Percentiles rank a stretch among this genome's conserved stretches.
Conservation (phyloP, 2,888 invertebrate species). For the Callyntrura guangdongensis region DNA sequence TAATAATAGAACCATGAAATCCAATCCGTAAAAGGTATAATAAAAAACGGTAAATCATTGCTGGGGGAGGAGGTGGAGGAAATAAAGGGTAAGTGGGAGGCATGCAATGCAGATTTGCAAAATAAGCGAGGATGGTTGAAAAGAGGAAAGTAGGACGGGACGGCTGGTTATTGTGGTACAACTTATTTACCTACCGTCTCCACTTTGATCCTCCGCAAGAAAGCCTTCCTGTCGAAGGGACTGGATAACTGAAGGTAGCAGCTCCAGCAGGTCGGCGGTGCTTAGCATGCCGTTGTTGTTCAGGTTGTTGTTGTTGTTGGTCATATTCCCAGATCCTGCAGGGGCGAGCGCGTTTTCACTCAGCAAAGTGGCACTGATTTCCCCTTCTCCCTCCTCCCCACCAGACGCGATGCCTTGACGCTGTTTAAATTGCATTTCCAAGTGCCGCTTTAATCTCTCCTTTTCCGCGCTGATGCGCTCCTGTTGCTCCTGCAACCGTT, state of each 20-base stretch:
- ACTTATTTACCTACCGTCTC: conserved; percentile 70
- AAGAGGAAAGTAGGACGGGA: no score
- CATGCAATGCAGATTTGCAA: no score
- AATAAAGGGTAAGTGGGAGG: no score
- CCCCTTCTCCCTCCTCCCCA: conserved; percentile 24
- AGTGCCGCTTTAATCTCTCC: conserved; percentile 74
- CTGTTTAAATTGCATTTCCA: conserved; percentile 56
- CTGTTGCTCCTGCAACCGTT: conserved; percentile 93
- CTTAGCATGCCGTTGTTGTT: conserved; percentile 27
- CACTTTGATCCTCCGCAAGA: conserved; percentile 74
- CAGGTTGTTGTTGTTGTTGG: no score
- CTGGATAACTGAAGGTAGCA: conserved; percentile 83
- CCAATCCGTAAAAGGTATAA: no score
- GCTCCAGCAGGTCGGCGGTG: conserved; percentile 81
- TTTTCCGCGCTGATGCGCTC: conserved; percentile 81
- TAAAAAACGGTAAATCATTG: no score
- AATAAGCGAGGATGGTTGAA: no score
- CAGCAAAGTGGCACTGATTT: not conserved
- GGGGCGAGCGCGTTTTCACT: no score
- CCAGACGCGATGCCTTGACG: not conserved
- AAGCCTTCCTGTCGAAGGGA: conserved; percentile 83
- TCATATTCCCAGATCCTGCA: no score
- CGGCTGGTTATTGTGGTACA: no score
- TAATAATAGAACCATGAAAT: no score
- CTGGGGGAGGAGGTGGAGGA: no score